Conservation (phyloP, 2,888 invertebrate species). For the Amblyjoppa fuscipennis region DNA sequence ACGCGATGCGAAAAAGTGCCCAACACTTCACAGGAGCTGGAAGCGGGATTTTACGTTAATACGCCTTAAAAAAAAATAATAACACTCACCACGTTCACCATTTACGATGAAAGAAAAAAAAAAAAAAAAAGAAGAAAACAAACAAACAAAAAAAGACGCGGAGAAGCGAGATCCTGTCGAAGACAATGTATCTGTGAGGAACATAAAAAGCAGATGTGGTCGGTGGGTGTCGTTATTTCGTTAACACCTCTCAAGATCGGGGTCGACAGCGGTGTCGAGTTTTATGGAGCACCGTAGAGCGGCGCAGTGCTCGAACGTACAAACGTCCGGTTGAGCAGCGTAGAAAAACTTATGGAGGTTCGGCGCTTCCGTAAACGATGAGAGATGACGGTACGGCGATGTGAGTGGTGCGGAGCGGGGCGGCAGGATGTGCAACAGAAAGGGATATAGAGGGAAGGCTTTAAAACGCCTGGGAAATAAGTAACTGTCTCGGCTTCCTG, state of each 20-base stretch:
- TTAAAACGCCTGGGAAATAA: constrained; percentile 69
- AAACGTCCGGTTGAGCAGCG: constrained; percentile 18
- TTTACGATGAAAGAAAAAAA: neutral
- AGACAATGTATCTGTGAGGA: constrained; percentile 2
- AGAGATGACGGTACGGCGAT: constrained; percentile 57
- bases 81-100: no score
- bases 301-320: constrained; percentile 3
- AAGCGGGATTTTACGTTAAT: no score
- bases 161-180: neutral
- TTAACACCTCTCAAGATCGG: constrained; percentile 25
- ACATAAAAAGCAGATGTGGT: constrained; percentile 22
- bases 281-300: neutral
- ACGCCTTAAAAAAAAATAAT: no score
- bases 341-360: constrained; percentile 64
- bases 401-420: constrained; percentile 13
- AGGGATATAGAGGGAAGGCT: constrained; percentile 58
- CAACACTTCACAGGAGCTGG: no score
- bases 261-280: constrained; percentile 11
- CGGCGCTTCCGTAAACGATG: constrained; percentile 63
- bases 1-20: no score
- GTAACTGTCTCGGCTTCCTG: constrained; percentile 70
- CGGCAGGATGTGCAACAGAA: constrained; percentile 52
- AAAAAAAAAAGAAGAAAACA: neutral
- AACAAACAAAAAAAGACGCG: neutral
- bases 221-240: constrained; percentile 21